These are phyloP conservation scores for Tiliacea citrago DNA, from an alignment of 2,888 invertebrate species.

Conservation along the genomic window DNA sequence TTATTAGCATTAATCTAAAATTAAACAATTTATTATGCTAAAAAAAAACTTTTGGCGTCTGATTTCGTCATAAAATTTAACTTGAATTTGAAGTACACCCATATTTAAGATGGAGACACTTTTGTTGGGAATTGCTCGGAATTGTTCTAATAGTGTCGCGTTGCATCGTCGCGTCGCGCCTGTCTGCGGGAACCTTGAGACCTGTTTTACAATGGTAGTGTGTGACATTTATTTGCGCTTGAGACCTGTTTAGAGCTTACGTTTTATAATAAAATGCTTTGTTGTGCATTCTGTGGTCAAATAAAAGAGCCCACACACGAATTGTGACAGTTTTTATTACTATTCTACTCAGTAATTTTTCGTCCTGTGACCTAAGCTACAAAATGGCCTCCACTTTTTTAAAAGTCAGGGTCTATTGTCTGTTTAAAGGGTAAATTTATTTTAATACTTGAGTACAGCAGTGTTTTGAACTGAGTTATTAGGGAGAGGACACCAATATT, in stretches of 20 bases:
- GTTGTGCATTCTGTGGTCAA: constrained; percentile 11
- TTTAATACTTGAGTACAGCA: not conserved
- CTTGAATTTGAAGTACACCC: too few relatives aligned
- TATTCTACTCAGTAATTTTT: not conserved
- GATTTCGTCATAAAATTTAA: too few relatives aligned
- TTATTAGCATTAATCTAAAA: too few relatives aligned
- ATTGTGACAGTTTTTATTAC: not conserved
- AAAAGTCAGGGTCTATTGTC: not conserved
- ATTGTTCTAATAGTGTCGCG: too few relatives aligned
- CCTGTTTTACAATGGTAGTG: too few relatives aligned
- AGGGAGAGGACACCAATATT: not conserved
- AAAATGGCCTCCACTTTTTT: not conserved
- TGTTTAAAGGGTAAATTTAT: not conserved
- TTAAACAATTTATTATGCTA: too few relatives aligned
- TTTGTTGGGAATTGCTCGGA: too few relatives aligned
- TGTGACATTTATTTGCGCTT: constrained; percentile 9
- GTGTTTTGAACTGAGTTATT: not conserved
- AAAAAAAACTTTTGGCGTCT: too few relatives aligned
- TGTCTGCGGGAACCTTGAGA: not conserved
- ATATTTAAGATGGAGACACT: too few relatives aligned
- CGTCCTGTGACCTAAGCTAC: not conserved
- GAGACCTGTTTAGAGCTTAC: not conserved
- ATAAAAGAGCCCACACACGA: constrained; percentile 29
- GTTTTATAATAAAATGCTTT: constrained; percentile 24
- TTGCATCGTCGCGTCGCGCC: too few relatives aligned